Conservation (phyloP, 2,797 vertebrate genomes). For the Zalophus californianus region DNA sequence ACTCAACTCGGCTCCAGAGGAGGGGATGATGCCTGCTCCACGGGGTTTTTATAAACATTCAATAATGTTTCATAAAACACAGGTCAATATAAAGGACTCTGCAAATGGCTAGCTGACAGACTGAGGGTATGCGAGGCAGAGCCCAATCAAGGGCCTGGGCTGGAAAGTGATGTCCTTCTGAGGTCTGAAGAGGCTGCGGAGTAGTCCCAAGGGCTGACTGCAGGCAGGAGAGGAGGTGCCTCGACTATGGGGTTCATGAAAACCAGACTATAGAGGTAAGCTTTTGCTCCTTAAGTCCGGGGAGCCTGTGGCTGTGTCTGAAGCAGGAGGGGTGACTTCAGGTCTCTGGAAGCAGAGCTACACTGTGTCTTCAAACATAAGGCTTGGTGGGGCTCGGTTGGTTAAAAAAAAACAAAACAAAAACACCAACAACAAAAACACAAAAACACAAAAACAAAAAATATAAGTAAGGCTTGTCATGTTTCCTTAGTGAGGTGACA, state of each 20-base stretch:
- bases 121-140: background rate
- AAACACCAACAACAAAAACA: background rate
- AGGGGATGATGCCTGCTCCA: background rate
- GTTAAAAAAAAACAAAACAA: background rate
- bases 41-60: background rate
- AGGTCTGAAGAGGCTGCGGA: background rate
- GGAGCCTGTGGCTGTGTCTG: background rate
- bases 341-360: background rate
- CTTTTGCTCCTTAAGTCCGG: background rate
- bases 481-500: background rate
- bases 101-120: background rate
- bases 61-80: background rate
- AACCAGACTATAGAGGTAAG: background rate
- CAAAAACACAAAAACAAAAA: background rate
- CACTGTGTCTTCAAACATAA: background rate
- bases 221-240: background rate
- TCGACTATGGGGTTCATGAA: too few relatives aligned
- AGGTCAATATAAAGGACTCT: background rate
- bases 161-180: background rate
- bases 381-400: background rate
- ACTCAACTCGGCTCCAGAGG: background rate
- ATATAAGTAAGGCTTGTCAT: background rate
- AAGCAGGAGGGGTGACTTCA: background rate
- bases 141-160: background rate
- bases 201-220: background rate